phyloP scores from a whole-genome alignment of 2,113 vertebrate species.

The Trogon surrucura region DNA sequence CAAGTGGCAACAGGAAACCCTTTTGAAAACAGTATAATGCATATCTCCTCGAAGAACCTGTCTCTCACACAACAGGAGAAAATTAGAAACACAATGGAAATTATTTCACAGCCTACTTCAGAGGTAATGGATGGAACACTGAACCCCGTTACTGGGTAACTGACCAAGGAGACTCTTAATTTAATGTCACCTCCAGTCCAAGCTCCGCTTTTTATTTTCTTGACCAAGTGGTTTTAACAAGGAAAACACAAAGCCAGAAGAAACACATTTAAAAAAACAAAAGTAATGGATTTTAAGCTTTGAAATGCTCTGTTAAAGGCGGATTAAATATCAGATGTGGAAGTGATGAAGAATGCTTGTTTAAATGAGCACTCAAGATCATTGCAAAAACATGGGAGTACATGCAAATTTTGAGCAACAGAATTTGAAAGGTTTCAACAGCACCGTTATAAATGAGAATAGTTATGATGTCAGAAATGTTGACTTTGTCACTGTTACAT shows the following conservation, averaged over 20 bases:
- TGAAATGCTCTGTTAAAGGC: background rate
- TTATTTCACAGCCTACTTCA: background rate
- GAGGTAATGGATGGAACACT: background rate
- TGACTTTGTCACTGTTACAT: background rate
- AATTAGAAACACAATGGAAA: background rate
- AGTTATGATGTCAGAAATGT: background rate
- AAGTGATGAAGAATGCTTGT: background rate
- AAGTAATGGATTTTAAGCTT: background rate
- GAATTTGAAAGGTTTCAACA: background rate
- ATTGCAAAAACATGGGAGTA: background rate
- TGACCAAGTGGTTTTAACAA: background rate
- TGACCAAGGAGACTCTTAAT: background rate
- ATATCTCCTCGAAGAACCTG: background rate
- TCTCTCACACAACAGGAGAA: background rate
- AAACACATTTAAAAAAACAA: background rate
- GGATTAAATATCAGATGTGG: background rate
- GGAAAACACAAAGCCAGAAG: background rate
- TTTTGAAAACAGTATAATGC: background rate
- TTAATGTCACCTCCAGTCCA: background rate
- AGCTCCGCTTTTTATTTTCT: background rate
- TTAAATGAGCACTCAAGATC: background rate
- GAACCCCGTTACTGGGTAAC: background rate
- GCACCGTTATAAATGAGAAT: background rate
- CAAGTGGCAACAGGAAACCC: background rate
- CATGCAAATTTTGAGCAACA: background rate